phyloP scores from a whole-genome alignment of 2,888 invertebrate genomes.

The Lutraria lutraria region DNA sequence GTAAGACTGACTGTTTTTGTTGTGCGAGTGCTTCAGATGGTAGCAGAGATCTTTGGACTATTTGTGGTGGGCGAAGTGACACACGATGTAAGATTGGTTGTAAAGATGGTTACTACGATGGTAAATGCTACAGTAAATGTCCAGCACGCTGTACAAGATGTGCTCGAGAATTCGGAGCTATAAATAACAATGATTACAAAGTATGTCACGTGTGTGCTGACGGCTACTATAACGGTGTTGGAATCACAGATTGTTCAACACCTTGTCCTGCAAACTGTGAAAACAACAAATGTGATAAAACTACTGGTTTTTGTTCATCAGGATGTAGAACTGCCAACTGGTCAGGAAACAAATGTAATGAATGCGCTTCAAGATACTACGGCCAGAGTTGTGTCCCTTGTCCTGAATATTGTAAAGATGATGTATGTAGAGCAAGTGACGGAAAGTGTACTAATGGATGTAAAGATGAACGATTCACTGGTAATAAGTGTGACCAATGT shows the following conservation, averaged over 20 bases:
- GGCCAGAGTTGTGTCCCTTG: neutral
- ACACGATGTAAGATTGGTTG: neutral
- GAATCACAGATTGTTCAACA: neutral
- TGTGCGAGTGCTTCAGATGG: neutral
- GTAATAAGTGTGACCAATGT: slow-evolving; percentile 5
- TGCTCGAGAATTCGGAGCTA: neutral
- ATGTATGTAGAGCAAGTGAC: neutral
- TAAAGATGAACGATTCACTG: neutral
- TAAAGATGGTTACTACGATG: slow-evolving; percentile 22
- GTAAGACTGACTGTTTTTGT: neutral
- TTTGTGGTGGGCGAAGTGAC: neutral
- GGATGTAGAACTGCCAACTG: neutral
- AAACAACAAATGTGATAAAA: neutral
- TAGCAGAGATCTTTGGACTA: neutral
- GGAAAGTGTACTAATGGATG: neutral
- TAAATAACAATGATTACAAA: neutral
- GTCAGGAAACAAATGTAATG: neutral
- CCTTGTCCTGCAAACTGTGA: slow-evolving; percentile 14
- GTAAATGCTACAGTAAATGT: neutral
- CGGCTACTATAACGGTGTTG: neutral
- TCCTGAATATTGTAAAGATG: slow-evolving; percentile 7
- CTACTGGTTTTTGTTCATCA: neutral
- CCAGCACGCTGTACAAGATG: neutral
- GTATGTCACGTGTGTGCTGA: neutral
- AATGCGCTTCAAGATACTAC: neutral